Percentiles rank a stretch among this genome's conserved stretches.
phyloP scores from a whole-genome alignment of 37 sponge, comb jelly and placozoan genomes.

The Amphimedon queenslandica region DNA sequence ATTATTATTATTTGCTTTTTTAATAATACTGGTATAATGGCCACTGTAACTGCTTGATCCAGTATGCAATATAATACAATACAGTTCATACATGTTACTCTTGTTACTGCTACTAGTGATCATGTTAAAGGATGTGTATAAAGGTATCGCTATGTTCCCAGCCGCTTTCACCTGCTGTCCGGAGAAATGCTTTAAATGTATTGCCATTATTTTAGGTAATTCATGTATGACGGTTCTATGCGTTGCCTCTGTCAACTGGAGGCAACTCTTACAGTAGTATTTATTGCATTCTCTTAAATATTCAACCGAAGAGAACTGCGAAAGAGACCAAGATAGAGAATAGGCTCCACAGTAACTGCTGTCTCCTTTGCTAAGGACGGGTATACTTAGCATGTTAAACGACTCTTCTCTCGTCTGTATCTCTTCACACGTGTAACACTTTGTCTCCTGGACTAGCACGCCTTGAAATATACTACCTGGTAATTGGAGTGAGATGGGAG shows the following conservation, averaged over 20 bases:
- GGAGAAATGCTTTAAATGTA: conserved; percentile 71
- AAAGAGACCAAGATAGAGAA: conserved; percentile 60
- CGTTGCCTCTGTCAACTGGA: conserved; percentile 60
- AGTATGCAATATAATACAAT: conserved; percentile 69
- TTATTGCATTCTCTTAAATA: conserved; percentile 44
- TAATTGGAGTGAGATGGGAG: too few relatives aligned
- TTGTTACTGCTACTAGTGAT: conserved; percentile 36
- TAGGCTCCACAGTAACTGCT: background rate
- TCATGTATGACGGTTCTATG: conserved; percentile 33
- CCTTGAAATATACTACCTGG: too few relatives aligned
- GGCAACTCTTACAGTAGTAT: conserved; percentile 63
- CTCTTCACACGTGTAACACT: conserved; percentile 62
- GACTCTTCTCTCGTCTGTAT: conserved; percentile 42
- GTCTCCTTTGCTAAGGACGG: conserved; percentile 16
- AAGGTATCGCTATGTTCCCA: conserved; percentile 58
- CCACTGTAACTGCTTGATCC: conserved; percentile 60
- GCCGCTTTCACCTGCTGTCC: conserved; percentile 31
- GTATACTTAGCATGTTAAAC: conserved; percentile 67
- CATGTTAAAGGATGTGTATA: conserved; percentile 47
- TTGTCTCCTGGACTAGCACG: background rate
- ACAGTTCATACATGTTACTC: conserved; percentile 46
- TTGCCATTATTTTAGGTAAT: conserved; percentile 50
- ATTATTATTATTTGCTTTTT: background rate
- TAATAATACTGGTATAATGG: conserved; percentile 45
- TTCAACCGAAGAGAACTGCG: conserved; percentile 52